These are phyloP conservation scores for Amphiura filiformis DNA, from an alignment of 35 echinoderm and acorn worm genomes.

Conservation along the genomic window DNA sequence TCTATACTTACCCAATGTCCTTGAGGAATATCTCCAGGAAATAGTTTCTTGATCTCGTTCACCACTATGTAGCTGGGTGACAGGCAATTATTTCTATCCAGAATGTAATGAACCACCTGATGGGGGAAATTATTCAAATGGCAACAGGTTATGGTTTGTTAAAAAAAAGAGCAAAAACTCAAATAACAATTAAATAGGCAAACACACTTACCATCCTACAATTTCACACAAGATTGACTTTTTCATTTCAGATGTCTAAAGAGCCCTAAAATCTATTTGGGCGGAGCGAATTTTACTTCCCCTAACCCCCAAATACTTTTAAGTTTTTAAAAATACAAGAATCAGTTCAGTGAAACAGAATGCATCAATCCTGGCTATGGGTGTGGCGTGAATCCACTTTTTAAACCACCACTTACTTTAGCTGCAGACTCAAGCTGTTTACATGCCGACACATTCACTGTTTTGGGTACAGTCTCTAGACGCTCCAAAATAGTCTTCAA, in stretches of 20 bases:
- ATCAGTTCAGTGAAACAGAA: too few relatives aligned
- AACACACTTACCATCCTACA: background rate
- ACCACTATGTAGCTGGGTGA: constrained; percentile 92
- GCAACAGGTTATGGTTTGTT: background rate
- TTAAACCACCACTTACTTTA: constrained; percentile 33
- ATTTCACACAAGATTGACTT: too few relatives aligned
- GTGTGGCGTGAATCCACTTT: too few relatives aligned
- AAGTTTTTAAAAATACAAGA: too few relatives aligned
- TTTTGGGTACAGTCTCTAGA: constrained; percentile 20
- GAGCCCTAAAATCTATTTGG: too few relatives aligned
- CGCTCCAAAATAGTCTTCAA: constrained; percentile 68
- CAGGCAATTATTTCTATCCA: constrained; percentile 89
- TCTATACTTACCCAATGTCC: constrained; percentile 76
- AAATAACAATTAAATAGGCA: background rate
- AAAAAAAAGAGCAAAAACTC: background rate
- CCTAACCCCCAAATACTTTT: too few relatives aligned
- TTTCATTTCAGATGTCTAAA: too few relatives aligned
- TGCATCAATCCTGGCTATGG: too few relatives aligned
- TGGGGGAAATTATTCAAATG: background rate
- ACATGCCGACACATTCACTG: constrained; percentile 25
- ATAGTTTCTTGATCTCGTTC: constrained; percentile 87
- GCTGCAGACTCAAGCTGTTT: constrained; percentile 38
- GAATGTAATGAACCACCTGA: constrained; percentile 74
- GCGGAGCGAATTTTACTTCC: too few relatives aligned
- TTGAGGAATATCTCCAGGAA: constrained; percentile 62